phyloP scores from a whole-genome alignment of 2,113 vertebrate species.

The Egretta garzetta region DNA sequence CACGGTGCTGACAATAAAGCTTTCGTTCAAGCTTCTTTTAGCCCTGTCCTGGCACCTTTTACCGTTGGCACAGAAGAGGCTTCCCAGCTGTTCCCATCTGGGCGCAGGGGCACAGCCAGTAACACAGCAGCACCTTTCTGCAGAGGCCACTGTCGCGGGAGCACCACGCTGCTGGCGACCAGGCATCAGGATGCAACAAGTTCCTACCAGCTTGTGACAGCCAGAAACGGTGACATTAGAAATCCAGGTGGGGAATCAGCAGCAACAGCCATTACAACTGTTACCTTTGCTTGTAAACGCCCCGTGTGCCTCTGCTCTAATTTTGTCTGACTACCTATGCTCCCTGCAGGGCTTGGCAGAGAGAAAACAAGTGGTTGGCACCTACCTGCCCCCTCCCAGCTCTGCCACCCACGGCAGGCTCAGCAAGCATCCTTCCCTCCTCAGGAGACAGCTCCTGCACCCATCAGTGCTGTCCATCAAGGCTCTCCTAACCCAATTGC shows the following conservation, averaged over 20 bases:
- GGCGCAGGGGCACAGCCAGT: not conserved
- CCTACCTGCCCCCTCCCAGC: not conserved
- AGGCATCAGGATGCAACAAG: not conserved
- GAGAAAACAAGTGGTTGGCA: not conserved
- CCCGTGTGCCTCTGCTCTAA: not conserved
- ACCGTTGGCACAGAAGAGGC: rapidly evolving
- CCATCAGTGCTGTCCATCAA: not conserved
- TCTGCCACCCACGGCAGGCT: not conserved
- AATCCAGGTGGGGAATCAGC: not conserved
- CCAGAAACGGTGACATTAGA: not conserved
- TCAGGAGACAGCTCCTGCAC: not conserved
- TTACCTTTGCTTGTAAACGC: not conserved
- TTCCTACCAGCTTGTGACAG: not conserved
- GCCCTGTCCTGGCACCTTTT: not conserved
- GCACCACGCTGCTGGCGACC: rapidly evolving
- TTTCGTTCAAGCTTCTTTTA: rapidly evolving
- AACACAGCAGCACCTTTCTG: not conserved
- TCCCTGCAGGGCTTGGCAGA: not conserved
- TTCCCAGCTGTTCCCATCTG: rapidly evolving
- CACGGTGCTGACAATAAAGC: not conserved
- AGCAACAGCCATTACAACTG: not conserved
- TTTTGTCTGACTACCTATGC: not conserved
- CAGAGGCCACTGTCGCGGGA: not conserved
- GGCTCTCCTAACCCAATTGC: not conserved
- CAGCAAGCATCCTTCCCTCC: not conserved